Evolutionary conservation across 2,113 vertebrate species (phyloP).

Genomic region (Peromyscus californicus): DNA sequence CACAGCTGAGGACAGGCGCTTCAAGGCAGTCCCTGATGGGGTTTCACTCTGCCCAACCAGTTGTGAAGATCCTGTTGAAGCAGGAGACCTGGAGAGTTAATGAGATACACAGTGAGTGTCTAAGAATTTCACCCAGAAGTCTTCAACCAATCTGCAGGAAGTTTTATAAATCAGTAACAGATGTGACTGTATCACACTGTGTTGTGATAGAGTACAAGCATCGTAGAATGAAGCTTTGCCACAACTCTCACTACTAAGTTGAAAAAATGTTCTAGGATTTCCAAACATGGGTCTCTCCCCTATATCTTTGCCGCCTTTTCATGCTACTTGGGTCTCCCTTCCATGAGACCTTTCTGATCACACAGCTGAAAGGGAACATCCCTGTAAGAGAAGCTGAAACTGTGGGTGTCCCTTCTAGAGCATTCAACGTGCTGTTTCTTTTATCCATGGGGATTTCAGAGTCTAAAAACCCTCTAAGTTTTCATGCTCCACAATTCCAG

Average conservation of each 20-base stretch:
- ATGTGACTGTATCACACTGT: not conserved
- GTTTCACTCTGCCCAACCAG: fast-evolving
- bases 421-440: not conserved
- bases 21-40: not conserved
- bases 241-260: not conserved
- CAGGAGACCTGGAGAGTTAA: not conserved
- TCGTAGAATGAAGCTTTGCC: not conserved
- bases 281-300: not conserved
- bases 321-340: not conserved
- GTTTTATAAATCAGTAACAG: not conserved
- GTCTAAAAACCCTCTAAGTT: not conserved
- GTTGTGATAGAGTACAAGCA: not conserved
- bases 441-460: not conserved
- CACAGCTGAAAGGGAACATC: not conserved
- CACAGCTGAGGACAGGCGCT: not conserved
- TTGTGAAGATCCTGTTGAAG: not conserved
- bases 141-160: not conserved
- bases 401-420: not conserved
- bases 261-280: not conserved
- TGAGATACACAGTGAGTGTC: not conserved
- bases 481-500: not conserved
- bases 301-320: not conserved
- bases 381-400: not conserved
- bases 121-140: not conserved
- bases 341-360: not conserved